phyloP scores from a whole-genome alignment of 2,113 vertebrate genomes.

The Ondatra zibethicus region DNA sequence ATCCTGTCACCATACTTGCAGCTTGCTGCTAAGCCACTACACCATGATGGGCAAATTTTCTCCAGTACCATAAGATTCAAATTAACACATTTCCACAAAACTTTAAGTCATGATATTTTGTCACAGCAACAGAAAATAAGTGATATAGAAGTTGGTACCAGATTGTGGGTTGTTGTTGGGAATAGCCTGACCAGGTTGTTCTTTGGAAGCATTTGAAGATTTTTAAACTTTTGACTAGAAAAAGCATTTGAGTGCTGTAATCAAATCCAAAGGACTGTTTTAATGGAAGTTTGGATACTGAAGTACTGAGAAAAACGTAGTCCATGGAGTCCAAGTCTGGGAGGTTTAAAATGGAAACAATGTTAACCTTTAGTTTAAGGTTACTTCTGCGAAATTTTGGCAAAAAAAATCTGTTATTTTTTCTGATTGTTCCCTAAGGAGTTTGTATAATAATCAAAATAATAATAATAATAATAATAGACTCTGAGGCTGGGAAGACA shows the following conservation, averaged over 20 bases:
- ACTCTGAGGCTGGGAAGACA: neutral
- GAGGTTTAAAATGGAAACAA: neutral
- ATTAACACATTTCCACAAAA: neutral
- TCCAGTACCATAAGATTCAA: neutral
- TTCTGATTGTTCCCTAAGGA: neutral
- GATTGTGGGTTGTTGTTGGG: neutral
- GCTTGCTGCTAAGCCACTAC: neutral
- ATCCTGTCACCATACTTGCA: neutral
- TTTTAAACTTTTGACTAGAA: neutral
- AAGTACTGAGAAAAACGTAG: too few species aligned
- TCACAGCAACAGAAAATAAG: neutral
- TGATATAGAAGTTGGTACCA: too few species aligned
- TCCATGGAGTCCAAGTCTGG: neutral
- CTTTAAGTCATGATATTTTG: neutral
- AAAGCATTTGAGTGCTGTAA: neutral
- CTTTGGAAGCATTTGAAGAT: neutral
- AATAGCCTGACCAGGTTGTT: neutral
- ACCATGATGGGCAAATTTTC: neutral
- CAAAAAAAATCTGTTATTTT: neutral
- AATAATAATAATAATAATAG: neutral
- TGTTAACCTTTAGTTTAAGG: neutral
- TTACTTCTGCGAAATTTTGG: neutral
- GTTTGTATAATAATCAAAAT: neutral
- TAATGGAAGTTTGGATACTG: neutral
- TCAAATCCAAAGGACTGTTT: neutral